phyloP scores from a whole-genome alignment of 1,140 invertebrate species.

The Globodera ellingtonae region DNA sequence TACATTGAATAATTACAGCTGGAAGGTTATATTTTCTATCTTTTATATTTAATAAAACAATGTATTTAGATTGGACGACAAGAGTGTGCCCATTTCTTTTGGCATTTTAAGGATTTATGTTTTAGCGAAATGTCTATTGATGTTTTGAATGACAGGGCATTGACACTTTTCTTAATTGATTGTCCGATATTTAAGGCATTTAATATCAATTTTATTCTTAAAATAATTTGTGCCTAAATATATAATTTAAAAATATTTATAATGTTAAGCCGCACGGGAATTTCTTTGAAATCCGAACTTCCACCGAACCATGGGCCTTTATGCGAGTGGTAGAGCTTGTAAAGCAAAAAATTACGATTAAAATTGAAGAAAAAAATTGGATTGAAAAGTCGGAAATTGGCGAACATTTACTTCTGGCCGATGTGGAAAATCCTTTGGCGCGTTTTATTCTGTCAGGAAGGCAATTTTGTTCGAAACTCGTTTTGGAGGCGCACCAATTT shows the following conservation, averaged over 20 bases:
- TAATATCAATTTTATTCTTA: too few species aligned
- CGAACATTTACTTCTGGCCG: not conserved
- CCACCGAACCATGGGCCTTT: constrained; percentile 2
- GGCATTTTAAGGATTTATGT: not conserved
- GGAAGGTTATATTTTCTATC: not conserved
- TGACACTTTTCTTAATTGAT: constrained; percentile 1
- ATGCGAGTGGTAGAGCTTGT: not conserved
- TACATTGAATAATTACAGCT: not conserved
- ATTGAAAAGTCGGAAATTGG: not conserved
- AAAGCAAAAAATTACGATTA: not conserved
- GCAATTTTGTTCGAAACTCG: not conserved
- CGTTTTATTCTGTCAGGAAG: not conserved
- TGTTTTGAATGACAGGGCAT: not conserved
- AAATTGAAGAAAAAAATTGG: not conserved
- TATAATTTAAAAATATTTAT: too few species aligned
- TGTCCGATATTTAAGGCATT: not conserved
- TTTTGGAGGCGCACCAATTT: constrained; percentile 6
- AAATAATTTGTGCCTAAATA: not conserved
- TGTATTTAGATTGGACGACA: not conserved
- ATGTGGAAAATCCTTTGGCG: not conserved
- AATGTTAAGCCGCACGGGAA: not conserved
- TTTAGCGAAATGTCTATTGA: not conserved
- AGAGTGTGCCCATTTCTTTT: constrained; percentile 1
- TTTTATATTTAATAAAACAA: not conserved
- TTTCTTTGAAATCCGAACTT: not conserved